These are phyloP conservation scores for Drosophila infuscata DNA, from an alignment of 2,888 invertebrate species.

Conservation along the genomic window DNA sequence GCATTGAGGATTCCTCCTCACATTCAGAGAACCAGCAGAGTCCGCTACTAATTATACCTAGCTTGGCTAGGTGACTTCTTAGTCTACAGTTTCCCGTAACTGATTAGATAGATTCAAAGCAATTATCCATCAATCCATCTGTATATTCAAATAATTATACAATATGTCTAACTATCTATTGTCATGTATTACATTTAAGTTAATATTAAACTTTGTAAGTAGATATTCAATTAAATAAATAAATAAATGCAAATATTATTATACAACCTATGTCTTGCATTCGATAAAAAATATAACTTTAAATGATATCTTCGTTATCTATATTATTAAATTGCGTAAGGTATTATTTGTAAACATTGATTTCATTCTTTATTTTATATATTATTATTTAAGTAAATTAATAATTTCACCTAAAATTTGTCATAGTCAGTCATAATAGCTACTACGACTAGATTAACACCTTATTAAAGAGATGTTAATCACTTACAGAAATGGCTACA, in stretches of 20 bases:
- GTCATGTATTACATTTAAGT: background rate
- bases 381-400: background rate
- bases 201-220: background rate
- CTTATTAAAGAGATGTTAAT: background rate
- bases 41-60: no score
- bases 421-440: background rate
- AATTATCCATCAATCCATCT: background rate
- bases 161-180: background rate
- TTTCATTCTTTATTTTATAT: background rate
- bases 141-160: background rate
- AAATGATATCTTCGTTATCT: background rate
- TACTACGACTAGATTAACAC: background rate
- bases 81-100: no score
- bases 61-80: no score
- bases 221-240: background rate
- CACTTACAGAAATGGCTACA: conserved; percentile 79
- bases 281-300: background rate
- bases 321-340: background rate
- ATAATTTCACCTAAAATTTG: background rate
- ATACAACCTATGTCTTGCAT: background rate
- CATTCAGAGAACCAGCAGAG: no score
- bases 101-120: background rate
- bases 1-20: no score
- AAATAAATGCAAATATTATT: background rate
- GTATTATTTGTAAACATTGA: fast-evolving